phyloP scores from a whole-genome alignment of 2,888 invertebrate genomes.

The Sesia apiformis region DNA sequence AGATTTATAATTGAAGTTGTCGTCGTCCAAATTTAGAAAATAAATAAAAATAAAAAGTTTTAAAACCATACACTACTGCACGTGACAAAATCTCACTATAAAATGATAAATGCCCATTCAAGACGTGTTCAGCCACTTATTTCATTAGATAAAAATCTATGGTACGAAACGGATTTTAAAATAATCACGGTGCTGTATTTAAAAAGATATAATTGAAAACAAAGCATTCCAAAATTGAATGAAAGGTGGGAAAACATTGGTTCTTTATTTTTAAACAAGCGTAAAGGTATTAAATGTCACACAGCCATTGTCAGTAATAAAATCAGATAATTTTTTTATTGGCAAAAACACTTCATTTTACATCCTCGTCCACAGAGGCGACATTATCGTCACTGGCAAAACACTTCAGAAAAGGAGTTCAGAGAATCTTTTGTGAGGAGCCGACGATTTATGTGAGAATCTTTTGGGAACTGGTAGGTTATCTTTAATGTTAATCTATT shows the following conservation, averaged over 20 bases:
- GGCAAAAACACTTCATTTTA: background rate
- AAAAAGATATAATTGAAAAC: background rate
- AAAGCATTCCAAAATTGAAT: slow-evolving; percentile 18
- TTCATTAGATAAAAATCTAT: background rate
- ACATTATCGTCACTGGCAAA: slow-evolving; percentile 51
- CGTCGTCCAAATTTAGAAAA: too few relatives aligned
- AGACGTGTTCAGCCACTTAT: background rate
- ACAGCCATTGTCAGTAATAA: background rate
- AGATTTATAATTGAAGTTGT: too few relatives aligned
- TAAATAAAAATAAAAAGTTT: too few relatives aligned
- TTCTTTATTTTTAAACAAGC: slow-evolving; percentile 12
- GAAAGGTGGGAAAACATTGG: slow-evolving; percentile 14
- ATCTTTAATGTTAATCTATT: background rate
- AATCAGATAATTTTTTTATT: background rate
- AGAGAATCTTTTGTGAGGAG: slow-evolving; percentile 18
- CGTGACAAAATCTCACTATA: background rate
- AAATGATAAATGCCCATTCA: background rate
- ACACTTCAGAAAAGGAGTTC: slow-evolving; percentile 23
- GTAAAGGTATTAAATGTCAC: background rate
- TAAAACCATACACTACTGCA: too few relatives aligned
- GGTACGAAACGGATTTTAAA: background rate
- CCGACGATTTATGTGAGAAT: slow-evolving; percentile 6
- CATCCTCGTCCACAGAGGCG: slow-evolving; percentile 26
- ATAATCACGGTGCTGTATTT: background rate
- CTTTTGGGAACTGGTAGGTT: background rate